Conservation (phyloP, 2,113 vertebrate species). For the Ailuropoda melanoleuca region DNA sequence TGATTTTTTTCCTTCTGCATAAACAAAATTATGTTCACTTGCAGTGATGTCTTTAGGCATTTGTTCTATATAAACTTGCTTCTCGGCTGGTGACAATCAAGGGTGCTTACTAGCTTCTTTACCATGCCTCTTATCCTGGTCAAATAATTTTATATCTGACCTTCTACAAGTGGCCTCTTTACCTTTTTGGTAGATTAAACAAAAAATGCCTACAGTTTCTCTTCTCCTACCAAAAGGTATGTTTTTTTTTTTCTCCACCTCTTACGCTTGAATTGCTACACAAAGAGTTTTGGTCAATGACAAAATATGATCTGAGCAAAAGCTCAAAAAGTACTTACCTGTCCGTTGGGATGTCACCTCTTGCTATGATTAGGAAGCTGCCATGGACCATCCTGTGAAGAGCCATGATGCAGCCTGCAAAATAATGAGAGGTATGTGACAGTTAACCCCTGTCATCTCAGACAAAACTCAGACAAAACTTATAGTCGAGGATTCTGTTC, state of each 20-base stretch:
- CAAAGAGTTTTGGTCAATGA: not conserved
- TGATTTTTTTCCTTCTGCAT: not conserved
- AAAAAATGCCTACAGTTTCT: not conserved
- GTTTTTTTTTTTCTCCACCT: not conserved
- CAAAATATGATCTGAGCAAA: not conserved
- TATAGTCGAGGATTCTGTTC: not conserved
- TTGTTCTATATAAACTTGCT: not conserved
- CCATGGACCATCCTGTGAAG: not conserved
- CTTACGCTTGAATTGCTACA: not conserved
- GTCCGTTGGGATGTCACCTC: not conserved
- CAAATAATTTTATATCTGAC: not conserved
- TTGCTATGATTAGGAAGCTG: not conserved
- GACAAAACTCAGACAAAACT: too few relatives aligned
- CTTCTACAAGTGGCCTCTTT: not conserved
- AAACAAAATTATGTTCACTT: not conserved
- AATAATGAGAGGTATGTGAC: not conserved
- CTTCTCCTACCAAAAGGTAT: not conserved
- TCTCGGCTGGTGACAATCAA: not conserved
- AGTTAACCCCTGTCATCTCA: not conserved
- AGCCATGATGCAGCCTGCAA: not conserved
- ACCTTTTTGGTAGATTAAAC: not conserved
- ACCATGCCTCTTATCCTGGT: accelerated
- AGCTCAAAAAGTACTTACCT: not conserved
- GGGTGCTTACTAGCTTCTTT: not conserved
- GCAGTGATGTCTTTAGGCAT: not conserved